Evolutionary conservation across 2,888 invertebrate species (phyloP), one percentile per base, ranked within the genome.

Genomic region (Orchesellides sinensis): DNA sequence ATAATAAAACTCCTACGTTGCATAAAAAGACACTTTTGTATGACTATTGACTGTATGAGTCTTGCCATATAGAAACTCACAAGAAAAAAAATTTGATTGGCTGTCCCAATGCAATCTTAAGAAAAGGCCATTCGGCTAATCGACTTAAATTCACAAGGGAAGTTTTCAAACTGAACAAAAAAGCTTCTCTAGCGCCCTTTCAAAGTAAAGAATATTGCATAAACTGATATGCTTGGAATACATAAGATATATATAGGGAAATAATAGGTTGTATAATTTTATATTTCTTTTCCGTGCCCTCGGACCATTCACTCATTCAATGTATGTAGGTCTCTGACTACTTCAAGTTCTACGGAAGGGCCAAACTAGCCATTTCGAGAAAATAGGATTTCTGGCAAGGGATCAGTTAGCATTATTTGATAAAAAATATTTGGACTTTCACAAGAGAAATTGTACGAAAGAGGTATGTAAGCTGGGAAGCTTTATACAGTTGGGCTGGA

Each of bases 341-440:
- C 54, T 52, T 63, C 14, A 52, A 52, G 35, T 27, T 59, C 59
- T 59, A 63, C 61, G 63, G 63, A 69, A 74, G 70, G 52, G 12
- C 27, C 61, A 63, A 77, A 72, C 61, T 68, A 77, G 73, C 73
- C 80, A 84, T 84, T 84, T 56, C 52, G 32, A 59, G 75, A 72
- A 81, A 75, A 84, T 84, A 77, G 72, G 72, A 84, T 84, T 81
- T 81, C 80, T 81, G 81, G 54, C 80, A 65, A 72, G 84, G 84
- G 84, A 84, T 84, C 84, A 81, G 77, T 84, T 84, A 77, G 84
- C 81, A 84, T 84, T 70, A 84, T 63, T 63, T 63, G 63, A 63
- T 63, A 59, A 63, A 63, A 59, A 59, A 63, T 29, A 35, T 59
- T 25, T n/a, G 12, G 40, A 29, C 63, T 61, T 21, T 1, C 35